A percentile compares a stretch with the other conserved stretches of the same genome.
phyloP scores from a whole-genome alignment of 2,888 invertebrate species.

The Lithophane ornitopus region DNA sequence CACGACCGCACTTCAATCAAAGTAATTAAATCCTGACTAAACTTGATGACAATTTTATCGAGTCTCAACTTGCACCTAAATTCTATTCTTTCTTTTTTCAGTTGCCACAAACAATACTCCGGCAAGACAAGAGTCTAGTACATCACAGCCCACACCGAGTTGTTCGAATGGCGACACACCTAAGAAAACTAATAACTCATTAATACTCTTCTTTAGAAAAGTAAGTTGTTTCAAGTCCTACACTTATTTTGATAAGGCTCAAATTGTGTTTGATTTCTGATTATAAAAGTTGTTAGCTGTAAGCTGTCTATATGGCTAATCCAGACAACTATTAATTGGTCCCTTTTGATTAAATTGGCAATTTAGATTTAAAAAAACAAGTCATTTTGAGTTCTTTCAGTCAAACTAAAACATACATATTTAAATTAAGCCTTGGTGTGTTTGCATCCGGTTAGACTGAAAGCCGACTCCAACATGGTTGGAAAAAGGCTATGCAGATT shows the following conservation, averaged over 20 bases:
- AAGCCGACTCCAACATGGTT: no score
- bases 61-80: neutral
- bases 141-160: constrained; percentile 68
- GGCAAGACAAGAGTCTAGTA: constrained; percentile 65
- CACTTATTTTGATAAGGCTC: neutral
- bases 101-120: constrained; percentile 76
- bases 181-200: constrained; percentile 84
- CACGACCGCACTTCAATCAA: no score
- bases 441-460: no score
- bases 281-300: neutral
- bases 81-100: constrained; percentile 61
- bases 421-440: neutral
- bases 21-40: neutral
- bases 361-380: neutral
- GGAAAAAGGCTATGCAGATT: no score
- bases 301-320: no score
- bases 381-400: neutral
- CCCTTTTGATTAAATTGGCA: neutral
- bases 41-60: neutral
- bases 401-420: neutral
- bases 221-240: constrained; percentile 84
- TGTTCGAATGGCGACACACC: constrained; percentile 78
- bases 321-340: no score
- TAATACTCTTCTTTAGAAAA: constrained; percentile 96
- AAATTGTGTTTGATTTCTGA: neutral